A percentile compares a stretch with the other conserved stretches of the same genome.
Evolutionary conservation across 2,113 vertebrate species (phyloP).

Genomic region (Ceuthmochares aereus): DNA sequence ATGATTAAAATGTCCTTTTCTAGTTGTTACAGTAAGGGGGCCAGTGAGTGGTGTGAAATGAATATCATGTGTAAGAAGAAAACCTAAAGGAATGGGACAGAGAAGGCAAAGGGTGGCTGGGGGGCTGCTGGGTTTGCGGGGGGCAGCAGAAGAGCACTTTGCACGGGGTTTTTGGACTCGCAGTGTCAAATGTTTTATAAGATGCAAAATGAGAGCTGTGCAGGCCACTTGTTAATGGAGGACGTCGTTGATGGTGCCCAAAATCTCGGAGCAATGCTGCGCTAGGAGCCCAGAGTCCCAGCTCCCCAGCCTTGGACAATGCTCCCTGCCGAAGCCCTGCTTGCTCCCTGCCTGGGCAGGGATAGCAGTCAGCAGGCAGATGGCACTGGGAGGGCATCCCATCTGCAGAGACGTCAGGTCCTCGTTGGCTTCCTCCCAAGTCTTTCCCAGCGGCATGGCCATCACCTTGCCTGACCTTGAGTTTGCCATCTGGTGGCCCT

Average conservation of each 20-base stretch:
- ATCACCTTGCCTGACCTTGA: neutral
- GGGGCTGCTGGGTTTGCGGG: accelerated
- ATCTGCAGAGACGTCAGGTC: accelerated
- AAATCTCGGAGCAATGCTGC: neutral
- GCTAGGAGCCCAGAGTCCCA: neutral
- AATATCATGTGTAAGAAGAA: neutral
- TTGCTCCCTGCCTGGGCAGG: neutral
- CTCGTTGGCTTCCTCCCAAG: neutral
- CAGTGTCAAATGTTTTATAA: neutral
- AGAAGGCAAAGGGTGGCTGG: neutral
- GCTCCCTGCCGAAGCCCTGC: neutral
- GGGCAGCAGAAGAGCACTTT: neutral
- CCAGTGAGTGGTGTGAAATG: neutral
- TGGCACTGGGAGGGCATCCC: neutral
- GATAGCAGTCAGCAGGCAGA: neutral
- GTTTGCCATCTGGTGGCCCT: neutral
- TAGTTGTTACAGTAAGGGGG: neutral
- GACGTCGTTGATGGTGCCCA: neutral
- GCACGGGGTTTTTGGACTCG: accelerated
- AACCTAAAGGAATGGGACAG: neutral
- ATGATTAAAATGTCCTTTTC: neutral
- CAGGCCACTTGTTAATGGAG: neutral
- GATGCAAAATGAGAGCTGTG: neutral
- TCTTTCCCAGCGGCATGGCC: neutral
- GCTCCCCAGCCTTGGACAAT: neutral